phyloP scores from a whole-genome alignment of 2,113 vertebrate species.

The Myiopsitta monachus region DNA sequence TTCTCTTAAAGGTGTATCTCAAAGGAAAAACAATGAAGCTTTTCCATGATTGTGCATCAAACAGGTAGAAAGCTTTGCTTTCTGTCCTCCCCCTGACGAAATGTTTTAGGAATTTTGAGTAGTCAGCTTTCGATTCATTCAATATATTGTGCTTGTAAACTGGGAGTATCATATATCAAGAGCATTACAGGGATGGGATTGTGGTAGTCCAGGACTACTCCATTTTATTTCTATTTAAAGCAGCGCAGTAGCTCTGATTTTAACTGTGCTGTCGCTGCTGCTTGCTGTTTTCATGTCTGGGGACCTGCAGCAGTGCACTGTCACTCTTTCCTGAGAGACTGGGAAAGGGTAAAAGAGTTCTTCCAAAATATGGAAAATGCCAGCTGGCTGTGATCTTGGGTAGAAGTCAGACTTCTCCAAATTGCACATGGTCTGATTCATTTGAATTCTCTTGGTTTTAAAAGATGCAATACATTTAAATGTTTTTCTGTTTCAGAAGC shows the following conservation, averaged over 20 bases:
- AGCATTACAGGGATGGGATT: neutral
- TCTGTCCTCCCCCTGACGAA: neutral
- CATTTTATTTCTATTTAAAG: neutral
- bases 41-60: neutral
- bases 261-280: neutral
- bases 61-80: neutral
- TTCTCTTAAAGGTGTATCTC: neutral
- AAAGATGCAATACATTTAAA: accelerated
- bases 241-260: neutral
- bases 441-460: neutral
- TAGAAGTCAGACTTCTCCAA: neutral
- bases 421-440: neutral
- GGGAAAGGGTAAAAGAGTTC: neutral
- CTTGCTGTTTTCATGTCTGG: neutral
- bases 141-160: neutral
- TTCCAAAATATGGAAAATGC: neutral
- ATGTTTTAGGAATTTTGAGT: neutral
- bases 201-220: neutral
- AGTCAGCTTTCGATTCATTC: neutral
- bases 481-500: neutral
- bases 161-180: neutral
- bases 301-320: neutral
- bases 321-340: neutral
- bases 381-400: neutral
- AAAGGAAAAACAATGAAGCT: neutral